Evolutionary conservation across 2,888 invertebrate genomes (phyloP), one percentile per base, ranked within the genome.

Genomic region (Macrophya alboannulata): DNA sequence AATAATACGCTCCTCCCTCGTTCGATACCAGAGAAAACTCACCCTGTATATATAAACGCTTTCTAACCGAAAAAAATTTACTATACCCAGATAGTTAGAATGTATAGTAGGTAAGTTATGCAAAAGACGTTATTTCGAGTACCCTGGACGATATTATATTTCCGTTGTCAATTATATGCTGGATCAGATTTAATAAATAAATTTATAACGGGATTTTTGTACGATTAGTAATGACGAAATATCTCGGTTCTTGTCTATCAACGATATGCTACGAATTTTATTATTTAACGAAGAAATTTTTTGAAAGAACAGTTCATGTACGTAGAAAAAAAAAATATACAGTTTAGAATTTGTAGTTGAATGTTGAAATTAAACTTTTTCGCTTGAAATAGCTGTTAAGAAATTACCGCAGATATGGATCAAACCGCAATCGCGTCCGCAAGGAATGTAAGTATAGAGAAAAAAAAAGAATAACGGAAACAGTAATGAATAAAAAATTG

Each of bases 21-120:
- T n/a, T n/a, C n/a, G n/a, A n/a, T n/a, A n/a, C n/a, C n/a, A n/a
- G n/a, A n/a, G n/a, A n/a, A n/a, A n/a, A n/a, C n/a, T n/a, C n/a
- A n/a, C n/a, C n/a, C n/a, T 31, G 31, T 51, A 65, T 31, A 15
- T 25, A 55, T 31, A 55, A 31, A 77, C 77, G 37, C 74, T 76
- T 76, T 76, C 76, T 76, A 76, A 76, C 48, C 76, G 48, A 48
- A 71, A 37, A 37, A 71, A 40, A 45, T 48, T 76, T 76, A n/a
- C 25, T 48, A 21, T n/a, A 43, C n/a, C 15, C 31, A 31, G 2
- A 9, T 17, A 4, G 71, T 43, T 72, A n/a, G n/a, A 72, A 40
- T 43, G n/a, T 31, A 31, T 31, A 31, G 31, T 31, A 31, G 31
- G 31, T 2, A 31, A 31, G 3, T 31, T 31, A 31, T 62, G 25